Percentiles rank a stretch among this genome's conserved stretches.
Evolutionary conservation across 2,113 vertebrate genomes (phyloP).

Genomic region (Oceanites oceanicus): DNA sequence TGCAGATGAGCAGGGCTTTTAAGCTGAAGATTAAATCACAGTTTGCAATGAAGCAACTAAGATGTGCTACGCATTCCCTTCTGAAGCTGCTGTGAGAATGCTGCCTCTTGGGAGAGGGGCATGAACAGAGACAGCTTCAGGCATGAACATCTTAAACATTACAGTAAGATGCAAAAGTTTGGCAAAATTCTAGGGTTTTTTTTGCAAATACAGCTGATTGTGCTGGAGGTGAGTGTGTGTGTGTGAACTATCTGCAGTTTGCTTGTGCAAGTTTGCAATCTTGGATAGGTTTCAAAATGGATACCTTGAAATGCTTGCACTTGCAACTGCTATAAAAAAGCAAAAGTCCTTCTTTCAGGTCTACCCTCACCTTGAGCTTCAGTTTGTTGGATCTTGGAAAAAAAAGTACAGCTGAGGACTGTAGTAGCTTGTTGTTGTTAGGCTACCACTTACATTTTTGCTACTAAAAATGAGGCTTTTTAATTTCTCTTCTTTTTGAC

Average conservation of each 20-base stretch:
- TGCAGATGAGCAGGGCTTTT: not conserved
- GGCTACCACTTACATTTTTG: not conserved
- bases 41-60: not conserved
- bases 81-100: not conserved
- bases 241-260: not conserved
- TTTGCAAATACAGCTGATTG: not conserved
- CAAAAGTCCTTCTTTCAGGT: not conserved
- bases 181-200: not conserved
- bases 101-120: not conserved
- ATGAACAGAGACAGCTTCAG: not conserved
- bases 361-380: not conserved
- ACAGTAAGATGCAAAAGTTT: not conserved
- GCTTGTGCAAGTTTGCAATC: not conserved
- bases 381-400: not conserved
- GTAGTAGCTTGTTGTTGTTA: not conserved
- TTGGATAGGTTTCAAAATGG: not conserved
- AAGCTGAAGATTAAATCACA: not conserved
- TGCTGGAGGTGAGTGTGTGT: not conserved
- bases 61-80: not conserved
- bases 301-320: not conserved
- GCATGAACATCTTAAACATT: accelerated
- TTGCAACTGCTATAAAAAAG: not conserved
- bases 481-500: not conserved
- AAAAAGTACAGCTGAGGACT: not conserved
- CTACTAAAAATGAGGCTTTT: not conserved